A percentile compares a stretch with the other conserved stretches of the same genome.
Conservation (phyloP, 2,113 vertebrate species). For the Tetrax tetrax region DNA sequence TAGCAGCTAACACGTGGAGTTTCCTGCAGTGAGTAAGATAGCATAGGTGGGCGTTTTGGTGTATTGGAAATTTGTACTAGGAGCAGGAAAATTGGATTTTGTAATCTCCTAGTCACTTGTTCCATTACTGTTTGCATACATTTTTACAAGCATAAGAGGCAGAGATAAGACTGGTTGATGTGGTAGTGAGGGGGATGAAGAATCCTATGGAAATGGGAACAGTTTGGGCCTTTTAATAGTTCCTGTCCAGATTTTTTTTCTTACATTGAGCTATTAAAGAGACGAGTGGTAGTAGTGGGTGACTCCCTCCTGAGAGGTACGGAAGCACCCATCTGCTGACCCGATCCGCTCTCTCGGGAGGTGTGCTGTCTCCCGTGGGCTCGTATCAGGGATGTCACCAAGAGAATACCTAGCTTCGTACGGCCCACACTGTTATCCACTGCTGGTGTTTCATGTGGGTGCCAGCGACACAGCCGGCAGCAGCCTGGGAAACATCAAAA, state of each 20-base stretch:
- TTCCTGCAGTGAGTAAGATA: constrained; percentile 35
- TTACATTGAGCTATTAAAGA: neutral
- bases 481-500: no score
- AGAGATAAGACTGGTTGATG: constrained; percentile 8
- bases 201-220: neutral
- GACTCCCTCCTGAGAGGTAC: no score
- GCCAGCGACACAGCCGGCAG: no score
- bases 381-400: no score
- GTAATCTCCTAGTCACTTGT: constrained; percentile 30
- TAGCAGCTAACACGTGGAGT: neutral
- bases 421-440: no score
- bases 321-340: no score
- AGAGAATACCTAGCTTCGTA: no score
- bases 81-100: constrained; percentile 50
- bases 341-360: no score
- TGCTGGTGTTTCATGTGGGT: no score
- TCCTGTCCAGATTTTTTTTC: neutral
- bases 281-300: no score
- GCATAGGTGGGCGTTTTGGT: constrained; percentile 27
- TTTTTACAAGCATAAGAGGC: neutral
- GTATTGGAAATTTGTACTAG: constrained; percentile 39
- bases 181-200: neutral
- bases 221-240: neutral
- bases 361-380: no score
- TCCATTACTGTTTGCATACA: constrained; percentile 49